Percentiles rank a stretch among this genome's conserved stretches.
Conservation (phyloP, 2,888 invertebrate genomes). For the Folsomia candida region DNA sequence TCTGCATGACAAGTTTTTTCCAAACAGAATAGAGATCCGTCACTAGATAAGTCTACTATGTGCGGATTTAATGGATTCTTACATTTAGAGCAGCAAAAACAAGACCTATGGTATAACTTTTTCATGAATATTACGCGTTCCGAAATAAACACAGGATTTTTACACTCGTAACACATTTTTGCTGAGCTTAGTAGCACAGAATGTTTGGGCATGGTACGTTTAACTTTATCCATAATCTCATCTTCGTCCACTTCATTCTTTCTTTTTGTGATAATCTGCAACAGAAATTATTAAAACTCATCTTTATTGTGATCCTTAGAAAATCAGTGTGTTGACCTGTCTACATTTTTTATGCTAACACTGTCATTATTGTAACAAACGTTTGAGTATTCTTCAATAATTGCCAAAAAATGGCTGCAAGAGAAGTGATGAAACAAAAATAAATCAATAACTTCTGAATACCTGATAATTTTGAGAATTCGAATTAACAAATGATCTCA, state of each 20-base stretch:
- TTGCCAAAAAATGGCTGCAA: neutral
- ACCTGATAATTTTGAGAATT: constrained; percentile 15
- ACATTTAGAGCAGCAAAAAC: constrained; percentile 47
- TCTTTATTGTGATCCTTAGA: too few relatives aligned
- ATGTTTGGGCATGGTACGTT: constrained; percentile 30
- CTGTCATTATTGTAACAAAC: too few relatives aligned
- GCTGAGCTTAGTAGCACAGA: constrained; percentile 34
- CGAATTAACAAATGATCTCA: constrained; percentile 47
- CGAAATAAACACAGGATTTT: constrained; percentile 47
- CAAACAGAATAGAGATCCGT: constrained; percentile 44
- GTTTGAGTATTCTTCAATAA: too few relatives aligned
- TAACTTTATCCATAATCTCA: constrained; percentile 35
- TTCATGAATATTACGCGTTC: constrained; percentile 46
- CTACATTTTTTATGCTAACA: too few relatives aligned
- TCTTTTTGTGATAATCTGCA: constrained; percentile 23
- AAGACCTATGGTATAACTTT: constrained; percentile 48
- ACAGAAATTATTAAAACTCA: neutral
- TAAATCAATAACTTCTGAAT: neutral
- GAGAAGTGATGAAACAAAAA: neutral
- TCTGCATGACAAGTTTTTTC: constrained; percentile 42
- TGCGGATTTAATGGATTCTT: constrained; percentile 44
- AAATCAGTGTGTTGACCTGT: too few relatives aligned
- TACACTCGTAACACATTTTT: constrained; percentile 44
- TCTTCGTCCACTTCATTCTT: constrained; percentile 27
- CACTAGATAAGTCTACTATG: constrained; percentile 43